Percentiles rank a stretch among this genome's conserved stretches.
phyloP scores from a whole-genome alignment of 2,113 vertebrate genomes.

The Meles meles region DNA sequence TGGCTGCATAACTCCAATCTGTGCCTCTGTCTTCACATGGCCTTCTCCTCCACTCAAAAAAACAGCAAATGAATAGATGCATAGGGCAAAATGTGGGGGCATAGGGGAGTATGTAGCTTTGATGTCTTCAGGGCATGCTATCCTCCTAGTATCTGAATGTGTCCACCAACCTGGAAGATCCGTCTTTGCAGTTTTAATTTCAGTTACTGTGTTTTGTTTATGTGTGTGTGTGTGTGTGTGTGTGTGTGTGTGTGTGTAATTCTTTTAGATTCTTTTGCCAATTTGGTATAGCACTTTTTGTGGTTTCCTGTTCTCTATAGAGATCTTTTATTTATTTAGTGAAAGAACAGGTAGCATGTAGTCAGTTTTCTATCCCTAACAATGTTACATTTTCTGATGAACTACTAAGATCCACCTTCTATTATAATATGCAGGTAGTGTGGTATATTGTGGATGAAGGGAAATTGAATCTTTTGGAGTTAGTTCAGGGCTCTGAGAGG shows the following conservation, averaged over 20 bases:
- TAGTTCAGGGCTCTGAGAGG: background rate
- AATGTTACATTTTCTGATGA: slow-evolving; percentile 31
- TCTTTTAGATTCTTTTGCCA: background rate
- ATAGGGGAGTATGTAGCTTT: background rate
- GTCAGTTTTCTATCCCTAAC: background rate
- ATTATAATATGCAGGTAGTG: background rate
- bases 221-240: too few relatives aligned
- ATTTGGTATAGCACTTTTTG: background rate
- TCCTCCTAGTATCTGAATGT: background rate
- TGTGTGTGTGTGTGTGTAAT: background rate
- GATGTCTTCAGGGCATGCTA: background rate
- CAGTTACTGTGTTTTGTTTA: background rate
- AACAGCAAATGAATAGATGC: background rate
- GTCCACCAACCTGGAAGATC: background rate
- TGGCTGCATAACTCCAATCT: background rate
- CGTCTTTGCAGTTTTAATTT: background rate
- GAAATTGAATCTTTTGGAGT: background rate
- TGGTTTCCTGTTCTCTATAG: background rate
- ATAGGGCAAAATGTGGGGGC: background rate
- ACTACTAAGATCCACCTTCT: background rate
- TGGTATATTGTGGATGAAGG: background rate
- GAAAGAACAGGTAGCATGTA: background rate
- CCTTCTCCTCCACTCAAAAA: background rate
- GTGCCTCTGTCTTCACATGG: background rate
- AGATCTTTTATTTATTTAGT: background rate